These are phyloP conservation scores for Epirrita christyi DNA, from an alignment of 2,888 invertebrate species.

Conservation along the genomic window DNA sequence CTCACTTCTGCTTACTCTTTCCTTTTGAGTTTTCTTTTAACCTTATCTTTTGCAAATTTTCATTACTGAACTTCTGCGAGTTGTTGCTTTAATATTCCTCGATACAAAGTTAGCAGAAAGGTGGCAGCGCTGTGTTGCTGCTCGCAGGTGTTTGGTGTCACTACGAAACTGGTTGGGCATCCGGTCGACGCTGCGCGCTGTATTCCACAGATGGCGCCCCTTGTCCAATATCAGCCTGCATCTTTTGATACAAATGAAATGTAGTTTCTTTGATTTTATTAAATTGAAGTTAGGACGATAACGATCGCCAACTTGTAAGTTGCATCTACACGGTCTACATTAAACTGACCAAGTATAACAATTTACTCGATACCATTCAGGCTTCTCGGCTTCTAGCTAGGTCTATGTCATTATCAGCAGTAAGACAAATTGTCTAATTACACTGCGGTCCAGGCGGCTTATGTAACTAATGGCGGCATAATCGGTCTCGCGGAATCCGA, in stretches of 20 bases:
- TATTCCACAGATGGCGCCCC: conserved; percentile 76
- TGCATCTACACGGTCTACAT: background rate
- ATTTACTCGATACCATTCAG: conserved; percentile 14
- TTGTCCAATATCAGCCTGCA: conserved; percentile 41
- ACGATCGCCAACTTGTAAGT: background rate
- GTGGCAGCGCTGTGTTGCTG: conserved; percentile 41
- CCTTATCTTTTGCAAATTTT: background rate
- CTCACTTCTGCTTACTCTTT: too few relatives aligned
- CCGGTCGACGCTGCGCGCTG: conserved; percentile 63
- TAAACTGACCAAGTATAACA: background rate
- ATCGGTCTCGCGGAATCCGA: conserved; percentile 73
- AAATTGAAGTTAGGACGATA: background rate
- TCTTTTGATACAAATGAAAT: conserved; percentile 9
- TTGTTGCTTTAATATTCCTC: conserved; percentile 18
- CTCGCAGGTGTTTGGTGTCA: conserved; percentile 78
- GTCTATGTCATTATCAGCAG: conserved; percentile 54
- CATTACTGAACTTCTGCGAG: background rate
- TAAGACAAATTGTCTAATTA: conserved; percentile 74
- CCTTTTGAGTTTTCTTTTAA: too few relatives aligned
- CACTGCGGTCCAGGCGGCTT: conserved; percentile 59
- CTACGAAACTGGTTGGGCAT: conserved; percentile 80
- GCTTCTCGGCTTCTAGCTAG: conserved; percentile 36
- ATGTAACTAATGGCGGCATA: conserved; percentile 79
- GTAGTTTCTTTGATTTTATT: conserved; percentile 9
- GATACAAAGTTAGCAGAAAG: conserved; percentile 46